Percentiles rank a stretch among this genome's conserved stretches.
phyloP scores from a whole-genome alignment of 35 echinoderm and acorn worm species.

The Strongylocentrotus purpuratus region DNA sequence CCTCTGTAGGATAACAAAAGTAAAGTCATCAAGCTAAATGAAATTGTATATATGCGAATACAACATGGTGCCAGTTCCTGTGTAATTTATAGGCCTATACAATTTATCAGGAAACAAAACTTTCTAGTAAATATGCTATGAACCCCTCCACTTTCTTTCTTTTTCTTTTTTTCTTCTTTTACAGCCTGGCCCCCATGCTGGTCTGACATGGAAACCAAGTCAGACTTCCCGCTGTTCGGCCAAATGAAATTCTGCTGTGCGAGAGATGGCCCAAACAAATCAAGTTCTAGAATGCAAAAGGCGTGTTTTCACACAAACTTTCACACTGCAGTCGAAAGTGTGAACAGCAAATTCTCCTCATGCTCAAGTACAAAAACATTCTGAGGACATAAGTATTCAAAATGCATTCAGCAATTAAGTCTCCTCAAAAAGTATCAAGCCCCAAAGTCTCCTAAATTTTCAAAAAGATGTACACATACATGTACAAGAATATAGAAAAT shows the following conservation, averaged over 20 bases:
- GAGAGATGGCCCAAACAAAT: conserved; percentile 1
- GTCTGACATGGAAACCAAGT: not conserved
- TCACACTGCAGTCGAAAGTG: not conserved
- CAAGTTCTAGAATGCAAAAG: not conserved
- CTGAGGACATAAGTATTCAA: too few species aligned
- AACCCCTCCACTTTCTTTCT: too few species aligned
- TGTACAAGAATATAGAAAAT: too few species aligned
- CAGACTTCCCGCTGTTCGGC: not conserved
- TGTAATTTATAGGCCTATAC: too few species aligned
- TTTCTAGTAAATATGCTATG: not conserved
- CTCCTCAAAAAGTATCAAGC: too few species aligned
- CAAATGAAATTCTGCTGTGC: conserved; percentile 10
- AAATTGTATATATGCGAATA: too few species aligned
- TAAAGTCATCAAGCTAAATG: too few species aligned
- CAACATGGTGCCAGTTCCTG: too few species aligned
- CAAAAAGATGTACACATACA: too few species aligned
- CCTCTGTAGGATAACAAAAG: too few species aligned
- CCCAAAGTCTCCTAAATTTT: too few species aligned
- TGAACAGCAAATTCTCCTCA: not conserved
- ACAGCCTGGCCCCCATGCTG: not conserved
- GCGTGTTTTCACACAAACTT: not conserved
- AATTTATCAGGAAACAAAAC: not conserved
- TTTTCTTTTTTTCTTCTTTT: not conserved
- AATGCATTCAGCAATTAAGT: too few species aligned
- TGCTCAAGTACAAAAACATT: not conserved